phyloP scores from a whole-genome alignment of 2,888 invertebrate genomes.

The Gastrophysa polygoni region DNA sequence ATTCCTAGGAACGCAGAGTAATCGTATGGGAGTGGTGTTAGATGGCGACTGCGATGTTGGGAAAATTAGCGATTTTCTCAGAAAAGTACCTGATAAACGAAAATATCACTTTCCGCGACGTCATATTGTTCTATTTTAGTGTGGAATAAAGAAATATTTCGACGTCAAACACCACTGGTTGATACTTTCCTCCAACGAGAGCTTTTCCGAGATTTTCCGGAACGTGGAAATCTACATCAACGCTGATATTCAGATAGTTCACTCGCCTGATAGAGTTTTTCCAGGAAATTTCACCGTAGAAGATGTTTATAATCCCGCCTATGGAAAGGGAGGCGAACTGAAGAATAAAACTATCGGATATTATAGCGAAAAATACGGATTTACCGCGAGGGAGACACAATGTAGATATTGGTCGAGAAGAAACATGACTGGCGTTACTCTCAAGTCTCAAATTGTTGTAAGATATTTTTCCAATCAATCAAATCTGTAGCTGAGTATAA shows the following conservation, averaged over 20 bases:
- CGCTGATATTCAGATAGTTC: slow-evolving; percentile 41
- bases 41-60: slow-evolving; percentile 41
- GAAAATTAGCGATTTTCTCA: slow-evolving; percentile 29
- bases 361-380: slow-evolving; percentile 35
- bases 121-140: slow-evolving; percentile 34
- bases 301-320: slow-evolving; percentile 45
- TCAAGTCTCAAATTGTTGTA: slow-evolving; percentile 47
- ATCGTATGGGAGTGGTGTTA: slow-evolving; percentile 40
- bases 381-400: slow-evolving; percentile 17
- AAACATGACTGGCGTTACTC: slow-evolving; percentile 47
- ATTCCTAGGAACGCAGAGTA: slow-evolving; percentile 29
- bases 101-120: too few species aligned
- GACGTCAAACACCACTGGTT: slow-evolving; percentile 45
- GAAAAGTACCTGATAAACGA: slow-evolving; percentile 31
- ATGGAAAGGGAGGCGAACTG: slow-evolving; percentile 39
- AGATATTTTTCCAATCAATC: too few species aligned
- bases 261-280: slow-evolving; percentile 17
- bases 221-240: slow-evolving; percentile 41
- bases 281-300: slow-evolving; percentile 24
- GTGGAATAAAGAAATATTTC: slow-evolving; percentile 38
- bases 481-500: too few species aligned
- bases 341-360: slow-evolving; percentile 33
- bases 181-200: slow-evolving; percentile 30
- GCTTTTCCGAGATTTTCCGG: slow-evolving; percentile 34
- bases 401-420: slow-evolving; percentile 44